Percentiles rank a stretch among this genome's conserved stretches.
These are phyloP conservation scores for Ahaetulla prasina DNA, from an alignment of 2,113 vertebrate species.

Conservation along the genomic window DNA sequence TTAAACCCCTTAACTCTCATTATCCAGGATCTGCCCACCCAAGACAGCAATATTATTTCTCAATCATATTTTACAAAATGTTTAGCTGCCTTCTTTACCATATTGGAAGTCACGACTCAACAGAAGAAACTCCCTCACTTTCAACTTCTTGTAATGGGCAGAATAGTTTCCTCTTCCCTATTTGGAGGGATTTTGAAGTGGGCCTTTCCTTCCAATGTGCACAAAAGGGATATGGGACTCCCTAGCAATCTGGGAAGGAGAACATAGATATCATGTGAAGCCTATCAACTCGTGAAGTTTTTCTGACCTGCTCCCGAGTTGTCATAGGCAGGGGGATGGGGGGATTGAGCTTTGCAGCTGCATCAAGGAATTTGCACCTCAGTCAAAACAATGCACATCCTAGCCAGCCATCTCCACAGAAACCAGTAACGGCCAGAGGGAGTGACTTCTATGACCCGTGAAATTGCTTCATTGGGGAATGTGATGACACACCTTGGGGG, in stretches of 20 bases:
- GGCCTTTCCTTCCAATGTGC: background rate
- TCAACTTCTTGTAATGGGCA: background rate
- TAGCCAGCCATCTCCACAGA: no score
- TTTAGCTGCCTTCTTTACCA: background rate
- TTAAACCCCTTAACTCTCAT: background rate
- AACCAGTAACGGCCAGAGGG: no score
- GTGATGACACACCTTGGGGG: no score
- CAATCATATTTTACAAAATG: background rate
- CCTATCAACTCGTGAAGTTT: no score
- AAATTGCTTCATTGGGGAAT: no score
- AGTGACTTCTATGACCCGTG: no score
- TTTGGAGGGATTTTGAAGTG: background rate
- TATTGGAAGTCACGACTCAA: background rate
- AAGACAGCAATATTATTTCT: background rate
- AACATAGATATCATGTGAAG: background rate
- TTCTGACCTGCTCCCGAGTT: no score
- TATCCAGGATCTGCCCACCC: background rate
- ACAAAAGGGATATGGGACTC: background rate
- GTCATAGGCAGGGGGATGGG: no score
- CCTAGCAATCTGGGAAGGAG: background rate
- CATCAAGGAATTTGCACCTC: no score
- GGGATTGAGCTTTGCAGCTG: no score
- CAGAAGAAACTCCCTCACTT: background rate
- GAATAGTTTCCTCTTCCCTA: background rate
- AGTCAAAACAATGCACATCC: no score